Evolutionary conservation across 2,888 invertebrate species (phyloP), one percentile per base, ranked within the genome.

Genomic region (Epistrophe eligans): DNA sequence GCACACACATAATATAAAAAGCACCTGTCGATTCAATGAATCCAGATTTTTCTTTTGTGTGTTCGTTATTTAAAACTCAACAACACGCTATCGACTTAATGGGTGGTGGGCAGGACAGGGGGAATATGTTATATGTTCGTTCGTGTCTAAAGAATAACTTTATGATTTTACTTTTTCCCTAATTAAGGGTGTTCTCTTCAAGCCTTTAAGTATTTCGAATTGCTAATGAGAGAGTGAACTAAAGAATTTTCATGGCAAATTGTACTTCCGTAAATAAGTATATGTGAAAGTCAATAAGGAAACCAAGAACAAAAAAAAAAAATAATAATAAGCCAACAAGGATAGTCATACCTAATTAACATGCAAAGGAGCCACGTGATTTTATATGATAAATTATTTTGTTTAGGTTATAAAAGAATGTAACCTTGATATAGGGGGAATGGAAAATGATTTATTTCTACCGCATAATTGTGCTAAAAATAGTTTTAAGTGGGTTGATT

Each of bases 21-120:
- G 40, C 79, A 79, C 72, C 79, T 79, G 79, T 79, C 79, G 79
- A 73, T 79, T 66, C 52, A 66, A 35, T 67, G 45, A 57, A 77
- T 67, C 45, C 55, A 17, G 40, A 48, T 77, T 67, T 48, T 45
- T 67, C 24, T 55, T 66, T 76, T 55, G n/a, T 62, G 13, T 52
- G 11, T 13, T 62, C 15, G 40, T 28, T 24, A 28, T 52, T 57
- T 9, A 38, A 13, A 17, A 35, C 58, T 58, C 58, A 58, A 38
- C 58, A 58, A 58, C 58, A 58, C 35, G 58, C 58, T 35, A 58
- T 58, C 11, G 2, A 35, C 6, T 11, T 2, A 0, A 5, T 8
- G 55, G 15, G 15, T 15, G 35, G 35, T 8, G 1, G 35, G 0
- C 6, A 6, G 4, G 32, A 5, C 6, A 32, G 32, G 32, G 32